phyloP scores from a whole-genome alignment of 2,888 invertebrate genomes.

The Malacosoma neustria region DNA sequence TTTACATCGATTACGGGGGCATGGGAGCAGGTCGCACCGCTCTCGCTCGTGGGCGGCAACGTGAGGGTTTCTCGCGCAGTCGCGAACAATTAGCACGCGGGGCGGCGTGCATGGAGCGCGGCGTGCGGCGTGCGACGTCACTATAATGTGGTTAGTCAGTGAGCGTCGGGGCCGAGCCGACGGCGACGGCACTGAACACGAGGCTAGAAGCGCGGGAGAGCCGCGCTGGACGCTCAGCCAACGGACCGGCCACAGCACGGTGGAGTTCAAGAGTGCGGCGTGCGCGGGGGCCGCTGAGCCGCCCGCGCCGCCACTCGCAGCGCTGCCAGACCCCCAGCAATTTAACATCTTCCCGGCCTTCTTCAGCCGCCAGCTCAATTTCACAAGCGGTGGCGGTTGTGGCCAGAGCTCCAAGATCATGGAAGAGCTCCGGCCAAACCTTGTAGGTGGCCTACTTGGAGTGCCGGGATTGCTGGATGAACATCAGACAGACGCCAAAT shows the following conservation, averaged over 20 bases:
- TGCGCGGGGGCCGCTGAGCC: slow-evolving; percentile 75
- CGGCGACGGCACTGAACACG: slow-evolving; percentile 63
- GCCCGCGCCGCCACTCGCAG: slow-evolving; percentile 72
- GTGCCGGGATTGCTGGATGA: slow-evolving; percentile 87
- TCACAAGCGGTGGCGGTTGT: slow-evolving; percentile 80
- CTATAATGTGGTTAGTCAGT: slow-evolving; percentile 79
- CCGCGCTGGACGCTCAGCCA: slow-evolving; percentile 64
- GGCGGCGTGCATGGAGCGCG: slow-evolving; percentile 54
- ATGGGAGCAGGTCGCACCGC: slow-evolving; percentile 54
- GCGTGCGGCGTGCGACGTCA: slow-evolving; percentile 58
- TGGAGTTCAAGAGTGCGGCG: slow-evolving; percentile 89
- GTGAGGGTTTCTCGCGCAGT: slow-evolving; percentile 61
- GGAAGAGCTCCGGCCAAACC: slow-evolving; percentile 90
- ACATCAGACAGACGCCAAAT: slow-evolving; percentile 77
- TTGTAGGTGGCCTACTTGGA: slow-evolving; percentile 85
- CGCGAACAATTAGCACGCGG: slow-evolving; percentile 70
- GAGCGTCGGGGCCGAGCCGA: slow-evolving; percentile 76
- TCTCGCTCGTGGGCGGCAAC: slow-evolving; percentile 57
- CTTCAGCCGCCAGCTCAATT: slow-evolving; percentile 91
- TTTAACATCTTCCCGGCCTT: slow-evolving; percentile 95
- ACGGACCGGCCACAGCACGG: slow-evolving; percentile 80
- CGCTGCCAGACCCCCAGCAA: slow-evolving; percentile 82
- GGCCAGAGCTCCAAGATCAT: slow-evolving; percentile 85
- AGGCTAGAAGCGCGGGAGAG: slow-evolving; percentile 51
- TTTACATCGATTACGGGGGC: slow-evolving; percentile 67